These are phyloP conservation scores for Panagrolaimus sp. DNA, from an alignment of 1,140 invertebrate genomes.

Conservation along the genomic window DNA sequence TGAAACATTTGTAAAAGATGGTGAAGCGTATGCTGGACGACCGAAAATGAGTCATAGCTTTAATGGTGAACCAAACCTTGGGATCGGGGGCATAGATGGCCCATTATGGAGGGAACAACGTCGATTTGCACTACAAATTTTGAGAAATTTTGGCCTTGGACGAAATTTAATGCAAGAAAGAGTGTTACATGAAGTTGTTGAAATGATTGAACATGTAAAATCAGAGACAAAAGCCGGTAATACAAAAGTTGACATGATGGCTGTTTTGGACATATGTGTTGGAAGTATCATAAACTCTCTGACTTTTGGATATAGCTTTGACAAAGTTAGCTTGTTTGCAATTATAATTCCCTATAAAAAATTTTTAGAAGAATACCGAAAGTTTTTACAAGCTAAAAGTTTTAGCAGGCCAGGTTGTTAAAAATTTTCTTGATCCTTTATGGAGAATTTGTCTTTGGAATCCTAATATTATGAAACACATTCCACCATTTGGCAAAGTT, in stretches of 20 bases:
- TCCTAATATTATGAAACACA: constrained; percentile 1
- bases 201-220: background rate
- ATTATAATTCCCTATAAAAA: background rate
- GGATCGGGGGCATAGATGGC: constrained; percentile 30
- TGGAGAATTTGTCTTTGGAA: constrained; percentile 14
- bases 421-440: no score
- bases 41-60: background rate
- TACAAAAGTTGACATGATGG: background rate
- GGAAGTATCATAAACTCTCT: background rate
- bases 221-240: background rate
- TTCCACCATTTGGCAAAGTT: background rate
- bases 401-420: no score
- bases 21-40: background rate
- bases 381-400: no score
- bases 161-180: constrained; percentile 1
- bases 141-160: constrained; percentile 31
- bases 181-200: background rate
- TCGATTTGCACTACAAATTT: constrained; percentile 12
- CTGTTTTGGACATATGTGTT: background rate
- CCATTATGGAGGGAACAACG: constrained; percentile 39
- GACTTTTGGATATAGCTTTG: background rate
- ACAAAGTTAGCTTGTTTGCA: background rate
- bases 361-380: no score
- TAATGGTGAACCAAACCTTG: no score
- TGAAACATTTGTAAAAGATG: background rate